phyloP scores from a whole-genome alignment of 2,113 vertebrate genomes.

The Suncus etruscus region DNA sequence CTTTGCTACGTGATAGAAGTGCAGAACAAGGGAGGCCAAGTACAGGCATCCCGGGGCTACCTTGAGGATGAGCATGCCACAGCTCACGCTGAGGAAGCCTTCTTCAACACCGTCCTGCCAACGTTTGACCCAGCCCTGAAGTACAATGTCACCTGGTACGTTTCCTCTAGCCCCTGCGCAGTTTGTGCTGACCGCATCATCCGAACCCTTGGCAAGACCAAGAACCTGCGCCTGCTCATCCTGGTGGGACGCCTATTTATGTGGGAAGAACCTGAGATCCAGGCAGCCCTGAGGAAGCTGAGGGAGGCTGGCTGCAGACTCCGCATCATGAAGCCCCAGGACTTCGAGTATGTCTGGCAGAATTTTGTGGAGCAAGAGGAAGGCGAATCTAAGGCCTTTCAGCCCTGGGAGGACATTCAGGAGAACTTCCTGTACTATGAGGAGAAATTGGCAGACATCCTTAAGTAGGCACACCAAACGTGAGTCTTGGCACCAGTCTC shows the following conservation, averaged over 20 bases:
- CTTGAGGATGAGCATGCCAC: slow-evolving; percentile 94
- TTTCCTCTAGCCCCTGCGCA: slow-evolving; percentile 95
- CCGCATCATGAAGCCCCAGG: slow-evolving; percentile 96
- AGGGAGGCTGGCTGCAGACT: slow-evolving; percentile 93
- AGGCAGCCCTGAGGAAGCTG: slow-evolving; percentile 89
- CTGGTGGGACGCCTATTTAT: slow-evolving; percentile 94
- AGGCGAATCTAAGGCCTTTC: slow-evolving; percentile 88
- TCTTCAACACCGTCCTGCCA: slow-evolving; percentile 91
- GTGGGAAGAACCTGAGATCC: slow-evolving; percentile 95
- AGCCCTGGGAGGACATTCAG: slow-evolving; percentile 97
- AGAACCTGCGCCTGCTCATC: slow-evolving; percentile 90
- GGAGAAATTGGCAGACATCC: slow-evolving; percentile 93
- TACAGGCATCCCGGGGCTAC: slow-evolving; percentile 89
- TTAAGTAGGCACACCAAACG: slow-evolving; percentile 88
- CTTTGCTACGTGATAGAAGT: slow-evolving; percentile 94
- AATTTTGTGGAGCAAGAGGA: slow-evolving; percentile 96
- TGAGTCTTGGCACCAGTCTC: slow-evolving; percentile 46
- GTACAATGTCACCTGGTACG: slow-evolving; percentile 93
- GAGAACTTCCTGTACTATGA: slow-evolving; percentile 96
- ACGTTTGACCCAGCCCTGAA: slow-evolving; percentile 85
- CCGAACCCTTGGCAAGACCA: slow-evolving; percentile 87
- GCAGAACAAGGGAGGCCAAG: slow-evolving; percentile 83
- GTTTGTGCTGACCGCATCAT: slow-evolving; percentile 90
- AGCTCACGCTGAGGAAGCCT: slow-evolving; percentile 93
- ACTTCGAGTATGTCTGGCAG: slow-evolving; percentile 96